Percentiles rank a stretch among this genome's conserved stretches.
phyloP scores from a whole-genome alignment of 2,888 invertebrate genomes.

The Blomia tropicalis region DNA sequence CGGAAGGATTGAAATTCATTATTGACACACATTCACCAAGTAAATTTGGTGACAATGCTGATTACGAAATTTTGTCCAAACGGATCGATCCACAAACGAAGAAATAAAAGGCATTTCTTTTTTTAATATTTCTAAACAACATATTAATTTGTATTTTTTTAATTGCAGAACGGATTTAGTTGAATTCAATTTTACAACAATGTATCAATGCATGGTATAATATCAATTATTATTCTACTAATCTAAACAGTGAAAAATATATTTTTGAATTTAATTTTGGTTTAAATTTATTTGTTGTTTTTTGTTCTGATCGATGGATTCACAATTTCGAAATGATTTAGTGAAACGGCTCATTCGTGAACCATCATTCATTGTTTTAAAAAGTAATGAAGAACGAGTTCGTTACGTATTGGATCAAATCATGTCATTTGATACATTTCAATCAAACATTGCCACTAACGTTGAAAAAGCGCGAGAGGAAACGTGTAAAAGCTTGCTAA shows the following conservation, averaged over 20 bases:
- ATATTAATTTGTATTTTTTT: too few relatives aligned
- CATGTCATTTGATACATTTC: neutral
- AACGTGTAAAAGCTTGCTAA: neutral
- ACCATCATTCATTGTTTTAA: neutral
- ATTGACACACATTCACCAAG: constrained; percentile 26
- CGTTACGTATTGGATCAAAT: neutral
- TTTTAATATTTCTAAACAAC: too few relatives aligned
- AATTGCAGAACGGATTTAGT: too few relatives aligned
- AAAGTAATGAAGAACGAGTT: neutral
- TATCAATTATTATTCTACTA: too few relatives aligned
- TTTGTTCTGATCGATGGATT: too few relatives aligned
- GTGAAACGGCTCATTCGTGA: neutral
- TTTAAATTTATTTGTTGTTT: too few relatives aligned
- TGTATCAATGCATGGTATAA: too few relatives aligned
- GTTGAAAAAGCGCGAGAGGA: neutral
- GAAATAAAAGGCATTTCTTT: too few relatives aligned
- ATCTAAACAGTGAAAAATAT: too few relatives aligned
- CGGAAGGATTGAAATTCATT: constrained; percentile 41
- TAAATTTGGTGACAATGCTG: neutral
- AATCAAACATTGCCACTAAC: neutral
- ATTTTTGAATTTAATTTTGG: too few relatives aligned
- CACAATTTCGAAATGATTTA: neutral
- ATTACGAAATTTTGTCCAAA: constrained; percentile 20
- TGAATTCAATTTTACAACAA: too few relatives aligned
- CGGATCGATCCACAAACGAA: neutral